Percentiles rank a stretch among this genome's conserved stretches.
These are phyloP conservation scores for Phaethon lepturus DNA, from an alignment of 2,113 vertebrate species.

Conservation along the genomic window DNA sequence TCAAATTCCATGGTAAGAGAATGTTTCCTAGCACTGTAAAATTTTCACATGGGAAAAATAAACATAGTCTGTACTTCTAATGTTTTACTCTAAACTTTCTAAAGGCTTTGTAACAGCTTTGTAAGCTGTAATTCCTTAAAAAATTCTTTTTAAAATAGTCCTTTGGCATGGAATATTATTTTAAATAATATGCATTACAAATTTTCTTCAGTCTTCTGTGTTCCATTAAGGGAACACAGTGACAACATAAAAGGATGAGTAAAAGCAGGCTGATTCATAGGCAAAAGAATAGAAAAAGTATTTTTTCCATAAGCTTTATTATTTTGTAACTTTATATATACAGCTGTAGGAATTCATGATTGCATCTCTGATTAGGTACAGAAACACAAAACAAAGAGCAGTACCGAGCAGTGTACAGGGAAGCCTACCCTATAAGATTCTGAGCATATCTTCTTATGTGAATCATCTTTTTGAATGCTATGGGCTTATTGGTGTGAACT, in stretches of 20 bases:
- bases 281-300: background rate
- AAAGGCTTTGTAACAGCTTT: background rate
- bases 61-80: background rate
- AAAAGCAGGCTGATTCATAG: background rate
- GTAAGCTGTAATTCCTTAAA: background rate
- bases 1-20: background rate
- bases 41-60: background rate
- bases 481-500: background rate
- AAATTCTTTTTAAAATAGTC: background rate
- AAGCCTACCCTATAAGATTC: background rate
- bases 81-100: background rate
- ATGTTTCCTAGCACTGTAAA: background rate
- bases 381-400: background rate
- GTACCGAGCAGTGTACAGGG: background rate
- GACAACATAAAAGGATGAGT: background rate
- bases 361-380: background rate
- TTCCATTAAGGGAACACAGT: background rate
- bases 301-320: background rate
- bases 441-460: background rate
- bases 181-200: background rate
- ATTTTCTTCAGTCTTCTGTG: background rate
- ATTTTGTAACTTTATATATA: background rate
- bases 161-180: background rate
- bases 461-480: background rate
- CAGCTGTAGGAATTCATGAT: background rate